A percentile compares a stretch with the other conserved stretches of the same genome.
phyloP scores from a whole-genome alignment of 2,888 invertebrate species.

The Flabesymbios commensalis region DNA sequence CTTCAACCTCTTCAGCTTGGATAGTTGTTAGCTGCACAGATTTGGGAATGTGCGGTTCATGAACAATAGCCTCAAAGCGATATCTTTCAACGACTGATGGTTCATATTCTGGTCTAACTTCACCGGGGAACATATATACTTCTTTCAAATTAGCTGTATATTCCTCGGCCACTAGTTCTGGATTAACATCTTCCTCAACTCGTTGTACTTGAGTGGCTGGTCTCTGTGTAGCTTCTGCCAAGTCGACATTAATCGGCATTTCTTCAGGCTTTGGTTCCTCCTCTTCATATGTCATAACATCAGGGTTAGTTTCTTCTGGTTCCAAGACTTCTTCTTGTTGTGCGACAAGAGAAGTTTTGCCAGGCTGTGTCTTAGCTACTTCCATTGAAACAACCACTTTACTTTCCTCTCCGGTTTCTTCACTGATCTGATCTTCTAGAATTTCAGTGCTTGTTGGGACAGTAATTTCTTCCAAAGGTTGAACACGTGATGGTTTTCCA shows the following conservation, averaged over 20 bases:
- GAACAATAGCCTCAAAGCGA: constrained; percentile 27
- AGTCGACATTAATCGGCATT: constrained; percentile 18
- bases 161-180: constrained; percentile 30
- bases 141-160: constrained; percentile 34
- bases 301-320: constrained; percentile 25
- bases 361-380: constrained; percentile 16
- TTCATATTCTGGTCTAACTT: constrained; percentile 33
- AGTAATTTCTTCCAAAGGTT: constrained; percentile 19
- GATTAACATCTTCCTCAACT: constrained; percentile 20
- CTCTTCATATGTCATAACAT: constrained; percentile 24
- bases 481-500: constrained; percentile 20
- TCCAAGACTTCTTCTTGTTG: constrained; percentile 27
- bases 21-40: no score
- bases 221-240: constrained; percentile 20
- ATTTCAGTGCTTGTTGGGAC: constrained; percentile 19
- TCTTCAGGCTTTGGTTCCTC: constrained; percentile 25
- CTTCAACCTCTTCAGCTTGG: background rate
- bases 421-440: constrained; percentile 18
- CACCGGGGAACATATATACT: constrained; percentile 33
- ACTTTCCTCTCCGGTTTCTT: constrained; percentile 21
- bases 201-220: constrained; percentile 22
- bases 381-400: constrained; percentile 23
- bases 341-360: constrained; percentile 27
- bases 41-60: constrained; percentile 7
- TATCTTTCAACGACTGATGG: constrained; percentile 34